Base-by-base conservation (phyloP, 2,797 vertebrate species). In the Salmo trutta region DNA sequence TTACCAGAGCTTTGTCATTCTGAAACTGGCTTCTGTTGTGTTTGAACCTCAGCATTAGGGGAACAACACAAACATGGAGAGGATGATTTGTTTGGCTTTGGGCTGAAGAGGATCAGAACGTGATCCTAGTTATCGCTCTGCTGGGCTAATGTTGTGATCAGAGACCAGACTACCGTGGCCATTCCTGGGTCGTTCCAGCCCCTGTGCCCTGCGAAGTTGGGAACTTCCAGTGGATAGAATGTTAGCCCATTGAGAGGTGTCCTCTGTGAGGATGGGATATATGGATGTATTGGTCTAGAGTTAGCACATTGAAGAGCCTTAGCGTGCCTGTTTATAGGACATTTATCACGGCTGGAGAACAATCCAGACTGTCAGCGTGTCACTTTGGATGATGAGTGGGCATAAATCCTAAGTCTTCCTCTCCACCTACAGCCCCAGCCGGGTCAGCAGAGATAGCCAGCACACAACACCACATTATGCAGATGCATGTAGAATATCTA, bases 311-410 rank as follows among this genome's bases (percentile, higher is more conserved):
- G 85, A 88, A 83, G 82, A 75, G 86, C 81, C 82, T 82, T 3
- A 41, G 41, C 80, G 84, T 71, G 31, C 84, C 81, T 85, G 83
- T 92, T 91, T 92, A 86, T 83, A 81, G 86, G 82, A 76, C 88
- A 91, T 93, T 91, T 84, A 91, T 94, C 93, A 91, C 73, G 87
- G 84, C 85, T 80, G 77, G 79, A 75, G 85, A 91, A 90, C 89
- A 93, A 88, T 92, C 79, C 54, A 0, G 67, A 73, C 89, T 87
- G 90, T 89, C 87, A 79, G 83, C 66, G 85, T 74, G 77, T 91
- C 91, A 87, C 83, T 90, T 87, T 81, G 85, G 81, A 79, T 77
- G 77, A 88, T 84, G 82, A 7, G 74, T 71, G 83, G 79, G 91
- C 80, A 92, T 92, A 88, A 90, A 92, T 92, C 89, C 91, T 82